Conservation (phyloP, 2,888 invertebrate genomes). For the Aspidiotus destructor region DNA sequence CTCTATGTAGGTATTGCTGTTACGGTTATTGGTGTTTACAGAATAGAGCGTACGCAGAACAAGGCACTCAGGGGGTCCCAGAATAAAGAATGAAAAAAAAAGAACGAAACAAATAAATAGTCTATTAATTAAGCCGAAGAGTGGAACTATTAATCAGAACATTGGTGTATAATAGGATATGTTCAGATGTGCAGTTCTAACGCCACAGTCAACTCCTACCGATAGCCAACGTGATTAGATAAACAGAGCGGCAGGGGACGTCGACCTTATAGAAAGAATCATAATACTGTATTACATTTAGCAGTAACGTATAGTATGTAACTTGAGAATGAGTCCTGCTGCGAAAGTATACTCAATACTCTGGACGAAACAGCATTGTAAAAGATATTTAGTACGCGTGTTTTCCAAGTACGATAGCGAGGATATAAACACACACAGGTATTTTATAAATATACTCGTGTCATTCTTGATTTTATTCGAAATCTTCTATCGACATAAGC, state of each 20-base stretch:
- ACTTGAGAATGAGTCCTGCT: constrained; percentile 31
- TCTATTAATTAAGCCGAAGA: constrained; percentile 31
- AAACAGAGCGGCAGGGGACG: constrained; percentile 28
- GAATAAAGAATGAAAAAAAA: constrained; percentile 1
- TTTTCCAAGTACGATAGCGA: too few relatives aligned
- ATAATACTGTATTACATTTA: constrained; percentile 16
- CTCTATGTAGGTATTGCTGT: constrained; percentile 11
- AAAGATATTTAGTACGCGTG: too few relatives aligned
- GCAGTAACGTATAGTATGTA: constrained; percentile 28
- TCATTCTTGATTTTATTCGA: too few relatives aligned
- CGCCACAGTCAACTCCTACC: constrained; percentile 28
- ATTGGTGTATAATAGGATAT: constrained; percentile 19
- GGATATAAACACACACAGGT: too few relatives aligned
- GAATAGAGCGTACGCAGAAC: constrained; percentile 7
- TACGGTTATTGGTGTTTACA: constrained; percentile 21
- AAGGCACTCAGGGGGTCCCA: constrained; percentile 25
- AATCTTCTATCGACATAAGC: too few relatives aligned
- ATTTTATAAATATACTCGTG: too few relatives aligned
- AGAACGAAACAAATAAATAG: constrained; percentile 30
- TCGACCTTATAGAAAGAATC: constrained; percentile 29
- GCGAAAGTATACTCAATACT: constrained; percentile 26
- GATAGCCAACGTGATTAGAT: constrained; percentile 28
- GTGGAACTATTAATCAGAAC: constrained; percentile 29
- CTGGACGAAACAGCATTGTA: constrained; percentile 1
- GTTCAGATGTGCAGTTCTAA: constrained; percentile 29